Percentiles rank a stretch among this genome's conserved stretches.
Evolutionary conservation across 1,140 invertebrate genomes (phyloP).

Genomic region (Magallana angulata): DNA sequence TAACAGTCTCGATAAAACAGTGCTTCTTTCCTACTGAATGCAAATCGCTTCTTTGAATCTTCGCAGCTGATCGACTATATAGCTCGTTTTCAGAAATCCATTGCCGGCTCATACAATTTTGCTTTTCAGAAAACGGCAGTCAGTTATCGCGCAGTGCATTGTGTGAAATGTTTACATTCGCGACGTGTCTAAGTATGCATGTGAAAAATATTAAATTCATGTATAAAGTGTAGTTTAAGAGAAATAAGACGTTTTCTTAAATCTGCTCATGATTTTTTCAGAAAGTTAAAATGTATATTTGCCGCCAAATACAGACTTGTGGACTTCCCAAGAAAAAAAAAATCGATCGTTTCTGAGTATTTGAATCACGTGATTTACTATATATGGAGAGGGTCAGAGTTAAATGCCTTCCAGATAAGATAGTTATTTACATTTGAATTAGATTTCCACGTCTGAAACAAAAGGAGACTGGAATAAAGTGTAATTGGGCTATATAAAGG

Average conservation of each 20-base stretch:
- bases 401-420: no score
- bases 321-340: background rate
- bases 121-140: constrained; percentile 19
- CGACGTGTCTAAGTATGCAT: background rate
- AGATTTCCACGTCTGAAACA: no score
- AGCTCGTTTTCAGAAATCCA: constrained; percentile 9
- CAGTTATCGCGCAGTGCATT: background rate
- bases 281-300: constrained; percentile 7
- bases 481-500: no score
- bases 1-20: background rate
- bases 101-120: background rate
- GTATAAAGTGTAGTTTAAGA: background rate
- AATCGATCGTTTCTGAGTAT: constrained; percentile 16
- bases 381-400: no score
- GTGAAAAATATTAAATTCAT: background rate
- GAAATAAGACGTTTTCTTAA: constrained; percentile 1
- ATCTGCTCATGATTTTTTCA: constrained; percentile 10
- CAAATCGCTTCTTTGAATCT: constrained; percentile 6
- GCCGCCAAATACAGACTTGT: background rate
- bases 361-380: background rate
- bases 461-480: no score
- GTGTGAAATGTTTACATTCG: constrained; percentile 6
- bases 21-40: background rate
- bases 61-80: background rate
- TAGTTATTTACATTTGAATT: no score